These are phyloP conservation scores for Eleutherodactylus coqui DNA, from an alignment of 2,797 vertebrate species.

Conservation along the genomic window DNA sequence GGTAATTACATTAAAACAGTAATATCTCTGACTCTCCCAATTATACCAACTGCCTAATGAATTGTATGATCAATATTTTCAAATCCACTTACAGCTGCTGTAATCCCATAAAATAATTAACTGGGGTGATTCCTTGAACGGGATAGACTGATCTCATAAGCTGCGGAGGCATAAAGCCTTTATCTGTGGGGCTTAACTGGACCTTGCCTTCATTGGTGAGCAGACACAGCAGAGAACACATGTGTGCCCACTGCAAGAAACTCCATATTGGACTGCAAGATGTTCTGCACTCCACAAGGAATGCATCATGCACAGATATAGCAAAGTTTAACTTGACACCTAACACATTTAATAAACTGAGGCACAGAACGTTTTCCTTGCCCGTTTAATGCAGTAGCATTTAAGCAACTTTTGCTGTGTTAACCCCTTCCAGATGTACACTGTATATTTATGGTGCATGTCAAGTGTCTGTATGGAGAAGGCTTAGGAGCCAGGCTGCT, in stretches of 20 bases:
- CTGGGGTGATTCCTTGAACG: slow-evolving; percentile 34
- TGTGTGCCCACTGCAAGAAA: neutral
- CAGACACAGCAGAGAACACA: neutral
- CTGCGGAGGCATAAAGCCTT: slow-evolving; percentile 9
- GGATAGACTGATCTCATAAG: slow-evolving; percentile 19
- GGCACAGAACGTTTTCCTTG: too few relatives aligned
- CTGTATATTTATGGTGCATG: too few relatives aligned
- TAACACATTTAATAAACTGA: too few relatives aligned
- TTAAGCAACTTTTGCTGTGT: too few relatives aligned
- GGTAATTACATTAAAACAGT: slow-evolving; percentile 57
- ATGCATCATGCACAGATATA: too few relatives aligned
- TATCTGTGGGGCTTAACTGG: neutral
- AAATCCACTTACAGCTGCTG: slow-evolving; percentile 45
- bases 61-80: slow-evolving; percentile 57
- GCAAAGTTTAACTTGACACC: too few relatives aligned
- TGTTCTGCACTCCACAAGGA: neutral
- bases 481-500: too few relatives aligned
- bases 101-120: slow-evolving; percentile 58
- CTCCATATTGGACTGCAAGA: neutral
- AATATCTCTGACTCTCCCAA: slow-evolving; percentile 27
- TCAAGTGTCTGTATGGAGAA: too few relatives aligned
- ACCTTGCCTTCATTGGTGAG: neutral
- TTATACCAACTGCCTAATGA: slow-evolving; percentile 45
- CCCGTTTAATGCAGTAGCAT: too few relatives aligned
- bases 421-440: too few relatives aligned